These are phyloP conservation scores for Reinhardtius hippoglossoides DNA, from an alignment of 2,113 vertebrate species.

Conservation along the genomic window DNA sequence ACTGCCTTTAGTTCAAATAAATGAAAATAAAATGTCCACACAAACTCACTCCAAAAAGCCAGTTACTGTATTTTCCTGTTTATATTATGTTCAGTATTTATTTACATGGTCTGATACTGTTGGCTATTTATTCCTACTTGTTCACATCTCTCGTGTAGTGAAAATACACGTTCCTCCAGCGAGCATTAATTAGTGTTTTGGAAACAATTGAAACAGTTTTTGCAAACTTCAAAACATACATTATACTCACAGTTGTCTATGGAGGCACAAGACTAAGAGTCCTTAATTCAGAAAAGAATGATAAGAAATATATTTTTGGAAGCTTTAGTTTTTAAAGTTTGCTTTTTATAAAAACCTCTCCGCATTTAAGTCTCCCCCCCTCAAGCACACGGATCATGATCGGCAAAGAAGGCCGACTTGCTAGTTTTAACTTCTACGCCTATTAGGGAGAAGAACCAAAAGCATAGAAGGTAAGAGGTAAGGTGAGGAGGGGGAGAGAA, in stretches of 20 bases:
- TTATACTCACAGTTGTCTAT: background rate
- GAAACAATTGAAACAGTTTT: background rate
- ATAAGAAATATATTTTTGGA: background rate
- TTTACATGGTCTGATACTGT: background rate
- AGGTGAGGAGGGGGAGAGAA: constrained; percentile 29
- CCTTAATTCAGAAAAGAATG: no score
- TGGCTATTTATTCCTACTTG: background rate
- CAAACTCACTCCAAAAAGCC: background rate
- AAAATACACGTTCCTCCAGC: background rate
- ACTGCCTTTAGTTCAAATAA: background rate
- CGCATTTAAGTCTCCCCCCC: background rate
- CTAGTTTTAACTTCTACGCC: constrained; percentile 25
- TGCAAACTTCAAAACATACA: background rate
- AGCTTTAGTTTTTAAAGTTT: background rate
- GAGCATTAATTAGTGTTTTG: background rate
- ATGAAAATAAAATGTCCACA: background rate
- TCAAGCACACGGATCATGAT: constrained; percentile 15
- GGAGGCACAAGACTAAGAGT: no score
- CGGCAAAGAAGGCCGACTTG: background rate
- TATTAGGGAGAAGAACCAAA: constrained; percentile 18
- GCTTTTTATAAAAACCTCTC: constrained; percentile 17
- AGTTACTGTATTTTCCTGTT: background rate
- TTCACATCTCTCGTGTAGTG: background rate
- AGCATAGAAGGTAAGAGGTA: constrained; percentile 8
- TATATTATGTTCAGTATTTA: background rate